These are phyloP conservation scores for Andrena flavipes DNA, from an alignment of 2,888 invertebrate genomes.

Conservation along the genomic window DNA sequence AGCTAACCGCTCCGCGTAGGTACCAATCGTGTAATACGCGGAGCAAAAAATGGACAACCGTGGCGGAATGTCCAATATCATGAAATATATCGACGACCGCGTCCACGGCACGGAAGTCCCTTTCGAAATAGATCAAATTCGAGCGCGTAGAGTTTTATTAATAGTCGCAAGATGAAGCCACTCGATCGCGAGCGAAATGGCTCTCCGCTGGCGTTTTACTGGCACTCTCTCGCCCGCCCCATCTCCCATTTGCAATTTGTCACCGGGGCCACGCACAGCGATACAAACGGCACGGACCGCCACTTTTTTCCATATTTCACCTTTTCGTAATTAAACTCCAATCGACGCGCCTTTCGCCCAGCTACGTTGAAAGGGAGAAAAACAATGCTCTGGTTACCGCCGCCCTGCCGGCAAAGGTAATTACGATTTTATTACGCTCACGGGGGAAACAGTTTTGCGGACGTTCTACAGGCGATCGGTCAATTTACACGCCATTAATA, in stretches of 20 bases:
- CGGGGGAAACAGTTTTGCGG: slow-evolving; percentile 46
- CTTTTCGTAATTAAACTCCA: slow-evolving; percentile 59
- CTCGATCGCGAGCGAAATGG: slow-evolving; percentile 35
- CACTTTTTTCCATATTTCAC: slow-evolving; percentile 57
- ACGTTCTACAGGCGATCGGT: slow-evolving; percentile 40
- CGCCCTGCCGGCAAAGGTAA: slow-evolving; percentile 44
- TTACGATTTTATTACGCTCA: slow-evolving; percentile 66
- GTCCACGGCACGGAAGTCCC: slow-evolving; percentile 3
- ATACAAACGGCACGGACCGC: slow-evolving; percentile 38
- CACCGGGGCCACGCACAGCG: slow-evolving; percentile 22
- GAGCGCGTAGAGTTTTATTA: slow-evolving; percentile 41
- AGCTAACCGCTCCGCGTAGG: too few species aligned
- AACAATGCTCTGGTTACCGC: slow-evolving; percentile 34
- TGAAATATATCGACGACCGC: slow-evolving; percentile 20
- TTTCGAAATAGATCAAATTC: slow-evolving; percentile 33
- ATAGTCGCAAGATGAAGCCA: slow-evolving; percentile 55
- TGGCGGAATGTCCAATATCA: not conserved
- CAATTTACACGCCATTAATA: slow-evolving; percentile 63
- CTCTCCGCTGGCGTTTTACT: slow-evolving; percentile 9
- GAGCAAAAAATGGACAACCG: too few species aligned
- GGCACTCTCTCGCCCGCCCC: not conserved
- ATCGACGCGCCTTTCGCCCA: slow-evolving; percentile 56
- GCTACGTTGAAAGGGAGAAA: slow-evolving; percentile 31
- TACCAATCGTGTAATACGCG: too few species aligned
- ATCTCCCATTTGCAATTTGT: slow-evolving; percentile 46